Conservation (phyloP, 2,797 vertebrate species). For the Brachymystax lenok region DNA sequence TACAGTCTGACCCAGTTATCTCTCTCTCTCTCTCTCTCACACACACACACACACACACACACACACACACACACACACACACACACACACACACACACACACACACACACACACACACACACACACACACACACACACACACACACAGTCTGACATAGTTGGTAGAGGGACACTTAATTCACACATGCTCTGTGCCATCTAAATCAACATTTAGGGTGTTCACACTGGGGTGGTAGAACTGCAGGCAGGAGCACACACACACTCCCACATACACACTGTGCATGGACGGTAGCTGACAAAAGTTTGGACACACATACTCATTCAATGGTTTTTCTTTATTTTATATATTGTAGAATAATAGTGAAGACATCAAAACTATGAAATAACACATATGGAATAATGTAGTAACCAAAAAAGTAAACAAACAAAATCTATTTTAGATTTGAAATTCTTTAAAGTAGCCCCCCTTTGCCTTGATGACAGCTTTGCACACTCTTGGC, state of each 20-base stretch:
- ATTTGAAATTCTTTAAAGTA: too few species aligned
- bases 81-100: neutral
- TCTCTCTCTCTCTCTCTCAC: neutral
- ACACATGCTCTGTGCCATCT: neutral
- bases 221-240: neutral
- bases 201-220: neutral
- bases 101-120: neutral
- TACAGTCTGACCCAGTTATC: conserved; percentile 35
- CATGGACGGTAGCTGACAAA: too few species aligned
- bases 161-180: neutral
- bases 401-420: too few species aligned
- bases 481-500: too few species aligned
- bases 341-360: too few species aligned
- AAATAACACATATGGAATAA: too few species aligned
- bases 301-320: too few species aligned
- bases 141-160: neutral
- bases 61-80: neutral
- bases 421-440: too few species aligned
- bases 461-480: too few species aligned
- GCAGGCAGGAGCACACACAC: neutral
- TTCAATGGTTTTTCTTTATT: too few species aligned
- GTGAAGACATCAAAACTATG: too few species aligned
- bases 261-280: conserved; percentile 1
- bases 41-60: neutral
- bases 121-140: neutral